Evolutionary conservation across 2,888 invertebrate species (phyloP), one percentile per base, ranked within the genome.

Genomic region (Aphidoletes aphidimyza): DNA sequence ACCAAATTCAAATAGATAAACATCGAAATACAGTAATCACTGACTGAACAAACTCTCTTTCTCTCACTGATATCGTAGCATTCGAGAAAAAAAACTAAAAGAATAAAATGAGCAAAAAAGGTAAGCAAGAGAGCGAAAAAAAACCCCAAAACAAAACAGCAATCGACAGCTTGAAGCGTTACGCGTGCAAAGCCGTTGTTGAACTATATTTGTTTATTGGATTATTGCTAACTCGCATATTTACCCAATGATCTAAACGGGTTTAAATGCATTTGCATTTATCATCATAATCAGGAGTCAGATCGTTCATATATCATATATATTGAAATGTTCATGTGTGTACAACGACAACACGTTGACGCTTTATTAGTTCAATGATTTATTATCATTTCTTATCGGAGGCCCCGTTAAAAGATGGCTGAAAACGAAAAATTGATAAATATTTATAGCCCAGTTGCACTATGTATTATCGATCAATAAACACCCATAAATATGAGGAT

Each of bases 121-220:
- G 26, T 17, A 26, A 54, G n/a, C 5, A 6, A 22, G 26, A 54
- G 54, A 22, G 14, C 69, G 69, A 69, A 69, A 30, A 69, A 17
- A 11, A 14, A 14, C 47, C 2, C 2, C 54, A 26, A 54, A 54
- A 54, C 3, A 54, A 22, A 14, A 34, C 2, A n/a, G 26, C 8
- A 54, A 54, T 22, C 11, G 17, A 17, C 3, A 54, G 5, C 8
- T 69, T 30, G 69, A 69, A 69, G 69, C 69, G 69, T 30, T 69
- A 69, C 34, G 69, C 30, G 30, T 69, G 69, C 69, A 69, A 69
- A 69, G 30, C 22, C 22, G 9, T 8, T 2, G 34, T 69, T 69
- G 69, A 30, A 30, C 69, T 69, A 69, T 69, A 69, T 69, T 69
- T 69, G 69, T 69, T 69, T 30, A 69, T 69, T 69, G 69, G 34